Evolutionary conservation across 2,797 vertebrate genomes (phyloP).

Genomic region (Atherinosoma microstoma): DNA sequence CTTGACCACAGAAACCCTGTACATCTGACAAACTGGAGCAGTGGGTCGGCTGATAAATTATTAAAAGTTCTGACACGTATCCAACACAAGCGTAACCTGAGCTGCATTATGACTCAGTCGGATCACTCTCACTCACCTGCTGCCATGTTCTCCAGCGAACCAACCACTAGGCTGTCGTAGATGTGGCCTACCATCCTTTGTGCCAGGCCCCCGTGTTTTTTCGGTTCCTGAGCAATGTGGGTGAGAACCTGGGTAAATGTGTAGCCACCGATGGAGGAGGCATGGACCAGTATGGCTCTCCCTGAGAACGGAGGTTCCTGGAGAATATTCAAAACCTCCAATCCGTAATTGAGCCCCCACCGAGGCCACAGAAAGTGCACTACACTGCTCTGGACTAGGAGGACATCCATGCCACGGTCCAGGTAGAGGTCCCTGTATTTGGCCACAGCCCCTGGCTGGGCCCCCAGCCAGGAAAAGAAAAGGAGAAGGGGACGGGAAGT

Average conservation of each 20-base stretch:
- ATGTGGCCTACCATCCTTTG: constrained; percentile 74
- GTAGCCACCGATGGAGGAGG: constrained; percentile 82
- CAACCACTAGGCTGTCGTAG: constrained; percentile 83
- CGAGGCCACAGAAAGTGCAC: constrained; percentile 80
- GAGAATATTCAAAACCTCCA: constrained; percentile 67
- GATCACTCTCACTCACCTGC: constrained; percentile 67
- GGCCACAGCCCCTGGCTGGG: constrained; percentile 52
- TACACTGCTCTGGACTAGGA: constrained; percentile 73
- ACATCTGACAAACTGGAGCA: constrained; percentile 31
- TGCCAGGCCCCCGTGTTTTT: constrained; percentile 37
- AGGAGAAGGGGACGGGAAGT: constrained; percentile 70
- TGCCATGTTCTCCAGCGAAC: constrained; percentile 75
- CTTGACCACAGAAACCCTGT: constrained; percentile 2
- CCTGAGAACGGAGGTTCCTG: constrained; percentile 69
- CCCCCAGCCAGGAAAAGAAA: constrained; percentile 83
- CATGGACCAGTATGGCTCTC: constrained; percentile 76
- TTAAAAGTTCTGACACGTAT: constrained; percentile 47
- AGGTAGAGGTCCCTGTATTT: constrained; percentile 82
- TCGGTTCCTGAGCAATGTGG: constrained; percentile 48
- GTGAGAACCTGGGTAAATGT: constrained; percentile 80
- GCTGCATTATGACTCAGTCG: neutral
- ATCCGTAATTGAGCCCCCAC: constrained; percentile 66
- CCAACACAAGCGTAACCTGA: constrained; percentile 53
- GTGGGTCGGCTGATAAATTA: constrained; percentile 45
- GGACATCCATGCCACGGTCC: constrained; percentile 72